Evolutionary conservation across 2,113 vertebrate species (phyloP).

Genomic region (Limnothrissa miodon): DNA sequence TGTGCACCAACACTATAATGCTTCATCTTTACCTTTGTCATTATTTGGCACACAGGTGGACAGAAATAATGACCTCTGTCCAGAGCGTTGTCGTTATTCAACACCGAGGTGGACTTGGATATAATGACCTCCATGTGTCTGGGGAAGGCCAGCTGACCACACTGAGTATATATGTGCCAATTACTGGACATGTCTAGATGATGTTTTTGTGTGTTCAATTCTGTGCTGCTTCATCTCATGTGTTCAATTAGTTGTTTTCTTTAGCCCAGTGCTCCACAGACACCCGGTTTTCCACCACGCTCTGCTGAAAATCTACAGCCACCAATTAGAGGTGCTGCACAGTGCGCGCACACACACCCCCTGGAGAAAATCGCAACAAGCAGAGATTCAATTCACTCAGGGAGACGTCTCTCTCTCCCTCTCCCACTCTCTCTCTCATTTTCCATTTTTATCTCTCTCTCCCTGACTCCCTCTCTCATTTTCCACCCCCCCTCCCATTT

Average conservation of each 20-base stretch:
- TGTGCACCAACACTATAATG: not conserved
- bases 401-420: not conserved
- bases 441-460: not conserved
- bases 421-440: not conserved
- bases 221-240: too few relatives aligned
- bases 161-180: not conserved
- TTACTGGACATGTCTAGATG: not conserved
- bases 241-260: slow-evolving; percentile 18
- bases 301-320: slow-evolving; percentile 34
- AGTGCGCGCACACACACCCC: not conserved
- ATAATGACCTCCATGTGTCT: not conserved
- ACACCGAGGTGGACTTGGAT: not conserved
- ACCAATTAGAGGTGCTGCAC: slow-evolving; percentile 36
- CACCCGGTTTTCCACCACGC: slow-evolving; percentile 38
- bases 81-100: too few relatives aligned
- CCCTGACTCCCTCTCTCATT: not conserved
- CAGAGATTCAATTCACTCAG: slow-evolving; percentile 26
- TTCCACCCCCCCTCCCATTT: not conserved
- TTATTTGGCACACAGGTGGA: not conserved
- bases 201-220: slow-evolving; percentile 32
- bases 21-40: not conserved
- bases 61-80: not conserved
- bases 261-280: too few relatives aligned
- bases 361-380: slow-evolving; percentile 15
- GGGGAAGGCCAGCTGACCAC: not conserved